Evolutionary conservation across 2,888 invertebrate genomes (phyloP).

Genomic region (Synergus gifuensis): DNA sequence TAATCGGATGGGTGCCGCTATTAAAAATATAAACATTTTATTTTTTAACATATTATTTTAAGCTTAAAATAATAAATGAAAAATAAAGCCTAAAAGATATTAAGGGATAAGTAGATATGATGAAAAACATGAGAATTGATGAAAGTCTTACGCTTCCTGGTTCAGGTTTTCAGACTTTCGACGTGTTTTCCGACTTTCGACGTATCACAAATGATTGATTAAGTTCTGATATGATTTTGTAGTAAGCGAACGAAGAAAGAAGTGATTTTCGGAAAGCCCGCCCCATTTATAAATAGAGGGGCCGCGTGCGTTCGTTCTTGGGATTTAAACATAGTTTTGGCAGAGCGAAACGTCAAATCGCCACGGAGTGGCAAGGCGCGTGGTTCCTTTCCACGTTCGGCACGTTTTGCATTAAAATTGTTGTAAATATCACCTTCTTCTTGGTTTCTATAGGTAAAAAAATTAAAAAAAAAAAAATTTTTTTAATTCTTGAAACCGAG

Average conservation of each 20-base stretch:
- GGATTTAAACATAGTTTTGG: constrained; percentile 77
- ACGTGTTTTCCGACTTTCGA: background rate
- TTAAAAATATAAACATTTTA: no score
- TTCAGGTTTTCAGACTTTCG: background rate
- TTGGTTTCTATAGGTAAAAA: no score
- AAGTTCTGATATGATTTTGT: background rate
- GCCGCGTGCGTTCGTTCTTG: constrained; percentile 72
- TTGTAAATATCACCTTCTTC: background rate
- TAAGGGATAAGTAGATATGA: no score
- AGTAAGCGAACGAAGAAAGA: constrained; percentile 43
- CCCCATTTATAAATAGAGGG: constrained; percentile 71
- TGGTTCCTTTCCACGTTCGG: constrained; percentile 61
- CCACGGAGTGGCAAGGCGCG: constrained; percentile 71
- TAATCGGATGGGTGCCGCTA: no score
- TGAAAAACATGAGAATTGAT: no score
- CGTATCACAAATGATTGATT: background rate
- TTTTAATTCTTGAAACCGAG: background rate
- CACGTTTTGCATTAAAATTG: background rate
- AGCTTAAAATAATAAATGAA: no score
- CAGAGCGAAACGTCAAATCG: constrained; percentile 76
- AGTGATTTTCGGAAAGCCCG: constrained; percentile 66
- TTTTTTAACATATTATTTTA: no score
- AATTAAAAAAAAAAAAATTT: no score
- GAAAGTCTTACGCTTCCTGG: no score
- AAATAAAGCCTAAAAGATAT: no score